These are phyloP conservation scores for Propithecus deckenii DNA, from an alignment of 2,797 vertebrate species.

Conservation along the genomic window DNA sequence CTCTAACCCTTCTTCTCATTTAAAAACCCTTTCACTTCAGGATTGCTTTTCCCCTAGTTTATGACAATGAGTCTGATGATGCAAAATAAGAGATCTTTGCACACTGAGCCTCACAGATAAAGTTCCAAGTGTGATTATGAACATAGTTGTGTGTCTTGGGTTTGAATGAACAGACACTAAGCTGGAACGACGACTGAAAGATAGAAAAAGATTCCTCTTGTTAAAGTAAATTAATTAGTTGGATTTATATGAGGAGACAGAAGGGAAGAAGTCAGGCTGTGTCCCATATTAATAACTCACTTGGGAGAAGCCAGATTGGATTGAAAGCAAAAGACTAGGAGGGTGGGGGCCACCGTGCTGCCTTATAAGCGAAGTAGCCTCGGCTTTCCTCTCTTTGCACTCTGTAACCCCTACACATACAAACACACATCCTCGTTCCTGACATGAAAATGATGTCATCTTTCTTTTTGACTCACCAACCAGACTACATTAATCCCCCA, in stretches of 20 bases:
- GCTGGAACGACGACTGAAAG: slow-evolving; percentile 62
- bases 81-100: neutral
- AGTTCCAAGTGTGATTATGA: neutral
- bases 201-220: slow-evolving; percentile 75
- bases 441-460: slow-evolving; percentile 83
- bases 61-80: neutral
- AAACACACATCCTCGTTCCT: slow-evolving; percentile 61
- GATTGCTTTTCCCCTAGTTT: neutral
- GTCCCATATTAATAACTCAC: slow-evolving; percentile 86
- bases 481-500: slow-evolving; percentile 78
- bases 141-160: neutral
- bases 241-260: slow-evolving; percentile 83
- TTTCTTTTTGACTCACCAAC: slow-evolving; percentile 79
- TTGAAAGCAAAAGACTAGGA: slow-evolving; percentile 78
- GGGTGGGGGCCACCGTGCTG: neutral
- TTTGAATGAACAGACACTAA: slow-evolving; percentile 60
- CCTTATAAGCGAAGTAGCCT: slow-evolving; percentile 70
- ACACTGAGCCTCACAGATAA: neutral
- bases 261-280: slow-evolving; percentile 83
- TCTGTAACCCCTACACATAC: neutral
- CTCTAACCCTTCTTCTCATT: neutral
- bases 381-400: slow-evolving; percentile 61
- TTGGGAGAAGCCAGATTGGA: slow-evolving; percentile 85
- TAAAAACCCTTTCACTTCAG: neutral
- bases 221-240: slow-evolving; percentile 85